Percentiles rank a stretch among this genome's conserved stretches.
phyloP scores from a whole-genome alignment of 2,113 vertebrate species.

The Orthonyx spaldingii region DNA sequence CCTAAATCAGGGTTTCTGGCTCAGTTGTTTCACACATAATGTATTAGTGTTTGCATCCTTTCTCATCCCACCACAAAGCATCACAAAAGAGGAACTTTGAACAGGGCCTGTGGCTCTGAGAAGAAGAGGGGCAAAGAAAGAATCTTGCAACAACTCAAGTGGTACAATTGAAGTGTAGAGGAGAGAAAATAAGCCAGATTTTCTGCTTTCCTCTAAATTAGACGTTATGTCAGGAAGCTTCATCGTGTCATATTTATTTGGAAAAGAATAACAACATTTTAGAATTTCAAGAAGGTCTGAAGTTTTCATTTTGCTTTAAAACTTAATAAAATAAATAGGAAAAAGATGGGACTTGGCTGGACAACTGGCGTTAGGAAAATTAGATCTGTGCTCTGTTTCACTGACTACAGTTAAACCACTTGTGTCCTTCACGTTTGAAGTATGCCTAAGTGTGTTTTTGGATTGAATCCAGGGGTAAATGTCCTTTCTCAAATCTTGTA shows the following conservation, averaged over 20 bases:
- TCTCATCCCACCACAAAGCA: background rate
- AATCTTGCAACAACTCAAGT: background rate
- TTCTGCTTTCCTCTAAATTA: background rate
- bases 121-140: background rate
- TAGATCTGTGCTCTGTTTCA: background rate
- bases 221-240: background rate
- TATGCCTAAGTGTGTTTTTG: background rate
- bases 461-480: background rate
- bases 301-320: background rate
- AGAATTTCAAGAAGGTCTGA: background rate
- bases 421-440: slow-evolving; percentile 3
- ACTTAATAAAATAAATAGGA: background rate
- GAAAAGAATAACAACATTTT: background rate
- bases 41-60: background rate
- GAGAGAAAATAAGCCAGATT: background rate
- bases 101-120: background rate
- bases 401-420: background rate
- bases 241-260: background rate
- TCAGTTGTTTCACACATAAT: background rate
- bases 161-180: background rate
- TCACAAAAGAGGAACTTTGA: background rate
- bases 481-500: background rate
- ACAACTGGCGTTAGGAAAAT: background rate
- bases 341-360: background rate
- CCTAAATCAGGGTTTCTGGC: background rate